phyloP scores from a whole-genome alignment of 2,888 invertebrate species.

The Artemia sinica region DNA sequence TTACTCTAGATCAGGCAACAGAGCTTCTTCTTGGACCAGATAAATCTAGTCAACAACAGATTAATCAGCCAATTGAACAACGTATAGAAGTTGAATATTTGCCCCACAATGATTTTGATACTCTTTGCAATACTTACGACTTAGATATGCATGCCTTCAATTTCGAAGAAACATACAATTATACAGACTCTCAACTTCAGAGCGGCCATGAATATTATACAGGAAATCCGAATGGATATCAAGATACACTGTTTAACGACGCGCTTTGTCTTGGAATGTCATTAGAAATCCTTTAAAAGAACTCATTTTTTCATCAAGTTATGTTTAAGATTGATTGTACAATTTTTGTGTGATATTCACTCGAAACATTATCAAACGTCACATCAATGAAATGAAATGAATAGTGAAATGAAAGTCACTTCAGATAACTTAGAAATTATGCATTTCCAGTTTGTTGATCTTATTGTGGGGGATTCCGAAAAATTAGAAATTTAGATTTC shows the following conservation, averaged over 20 bases:
- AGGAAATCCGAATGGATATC: neutral
- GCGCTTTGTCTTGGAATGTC: conserved; percentile 8
- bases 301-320: neutral
- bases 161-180: neutral
- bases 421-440: too few relatives aligned
- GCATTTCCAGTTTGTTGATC: too few relatives aligned
- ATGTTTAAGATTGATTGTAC: too few relatives aligned
- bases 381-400: too few relatives aligned
- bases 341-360: too few relatives aligned
- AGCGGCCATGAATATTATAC: neutral
- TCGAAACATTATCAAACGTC: too few relatives aligned
- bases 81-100: neutral
- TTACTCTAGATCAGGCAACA: conserved; percentile 19
- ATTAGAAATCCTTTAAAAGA: neutral
- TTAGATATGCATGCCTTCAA: neutral
- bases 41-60: neutral
- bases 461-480: too few relatives aligned
- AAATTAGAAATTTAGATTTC: too few relatives aligned
- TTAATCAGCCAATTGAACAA: neutral
- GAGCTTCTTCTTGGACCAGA: conserved; percentile 15
- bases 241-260: conserved; percentile 1
- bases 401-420: too few relatives aligned
- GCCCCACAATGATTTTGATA: neutral
- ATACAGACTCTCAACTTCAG: neutral
- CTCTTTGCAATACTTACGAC: neutral